These are phyloP conservation scores for Anastrepha obliqua DNA, from an alignment of 1,140 invertebrate species.

Conservation along the genomic window DNA sequence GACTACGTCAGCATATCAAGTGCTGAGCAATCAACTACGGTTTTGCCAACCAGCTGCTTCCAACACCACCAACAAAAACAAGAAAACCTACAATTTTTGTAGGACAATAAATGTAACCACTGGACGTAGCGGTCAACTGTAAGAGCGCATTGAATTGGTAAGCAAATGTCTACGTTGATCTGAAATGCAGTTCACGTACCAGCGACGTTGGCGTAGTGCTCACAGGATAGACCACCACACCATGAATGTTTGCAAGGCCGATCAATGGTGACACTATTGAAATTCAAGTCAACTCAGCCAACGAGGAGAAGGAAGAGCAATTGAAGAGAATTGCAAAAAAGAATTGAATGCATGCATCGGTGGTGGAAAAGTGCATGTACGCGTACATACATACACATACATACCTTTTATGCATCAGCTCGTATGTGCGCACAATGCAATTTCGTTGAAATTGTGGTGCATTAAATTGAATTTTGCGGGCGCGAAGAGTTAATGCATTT, in stretches of 20 bases:
- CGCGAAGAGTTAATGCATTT: constrained; percentile 19
- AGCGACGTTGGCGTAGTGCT: background rate
- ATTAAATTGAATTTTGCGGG: constrained; percentile 28
- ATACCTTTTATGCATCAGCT: background rate
- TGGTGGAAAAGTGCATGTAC: background rate
- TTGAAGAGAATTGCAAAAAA: background rate
- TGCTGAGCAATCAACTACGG: constrained; percentile 9
- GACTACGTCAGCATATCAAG: constrained; percentile 34
- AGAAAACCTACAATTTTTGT: background rate
- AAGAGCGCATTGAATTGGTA: background rate
- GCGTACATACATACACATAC: background rate
- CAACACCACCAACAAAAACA: background rate
- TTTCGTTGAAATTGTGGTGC: background rate
- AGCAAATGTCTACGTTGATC: background rate
- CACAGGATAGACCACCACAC: background rate
- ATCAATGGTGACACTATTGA: constrained; percentile 8
- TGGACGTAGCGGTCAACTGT: background rate
- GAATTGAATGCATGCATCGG: background rate
- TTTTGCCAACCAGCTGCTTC: background rate
- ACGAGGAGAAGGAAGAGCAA: background rate
- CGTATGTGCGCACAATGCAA: background rate
- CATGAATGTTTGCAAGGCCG: background rate
- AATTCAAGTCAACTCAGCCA: constrained; percentile 16
- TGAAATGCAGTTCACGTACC: background rate
- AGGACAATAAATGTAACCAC: background rate